Evolutionary conservation across 2,113 vertebrate genomes (phyloP).

Genomic region (Scortum barcoo): DNA sequence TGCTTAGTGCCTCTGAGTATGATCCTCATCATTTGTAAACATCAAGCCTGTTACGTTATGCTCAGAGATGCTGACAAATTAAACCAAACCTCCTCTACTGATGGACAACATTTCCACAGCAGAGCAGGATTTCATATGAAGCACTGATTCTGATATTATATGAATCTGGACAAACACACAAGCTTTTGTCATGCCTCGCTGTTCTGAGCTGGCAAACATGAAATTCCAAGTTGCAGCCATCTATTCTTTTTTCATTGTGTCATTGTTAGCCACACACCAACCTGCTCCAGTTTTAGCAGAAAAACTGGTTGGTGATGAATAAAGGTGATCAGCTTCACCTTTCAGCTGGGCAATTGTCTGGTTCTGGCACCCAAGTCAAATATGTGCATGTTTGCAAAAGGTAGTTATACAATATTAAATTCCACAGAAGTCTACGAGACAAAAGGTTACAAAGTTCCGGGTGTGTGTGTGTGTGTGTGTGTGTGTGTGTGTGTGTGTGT

Average conservation of each 20-base stretch:
- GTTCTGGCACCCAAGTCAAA: constrained; percentile 2
- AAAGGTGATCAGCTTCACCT: constrained; percentile 49
- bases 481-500: no score
- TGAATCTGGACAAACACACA: constrained; percentile 32
- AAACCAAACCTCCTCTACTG: not conserved
- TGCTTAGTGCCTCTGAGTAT: not conserved
- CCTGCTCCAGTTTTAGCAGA: constrained; percentile 52
- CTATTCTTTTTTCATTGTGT: constrained; percentile 55
- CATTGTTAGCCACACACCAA: constrained; percentile 46
- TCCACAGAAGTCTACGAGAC: not conserved
- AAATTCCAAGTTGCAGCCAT: constrained; percentile 29
- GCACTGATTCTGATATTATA: constrained; percentile 38
- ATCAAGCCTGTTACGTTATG: not conserved
- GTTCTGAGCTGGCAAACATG: constrained; percentile 40
- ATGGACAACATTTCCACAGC: not conserved
- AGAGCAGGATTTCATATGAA: constrained; percentile 8
- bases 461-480: constrained; percentile 10
- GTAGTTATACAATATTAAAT: constrained; percentile 31
- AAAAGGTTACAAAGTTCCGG: constrained; percentile 6
- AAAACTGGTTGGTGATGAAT: constrained; percentile 67
- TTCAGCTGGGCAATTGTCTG: constrained; percentile 29
- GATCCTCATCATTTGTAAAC: not conserved
- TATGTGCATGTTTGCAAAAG: constrained; percentile 28
- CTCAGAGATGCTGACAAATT: not conserved
- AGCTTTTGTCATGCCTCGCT: constrained; percentile 31